These are phyloP conservation scores for Pocillopora damicornis DNA, from an alignment of 64 coral and sea anemone species.

Conservation along the genomic window DNA sequence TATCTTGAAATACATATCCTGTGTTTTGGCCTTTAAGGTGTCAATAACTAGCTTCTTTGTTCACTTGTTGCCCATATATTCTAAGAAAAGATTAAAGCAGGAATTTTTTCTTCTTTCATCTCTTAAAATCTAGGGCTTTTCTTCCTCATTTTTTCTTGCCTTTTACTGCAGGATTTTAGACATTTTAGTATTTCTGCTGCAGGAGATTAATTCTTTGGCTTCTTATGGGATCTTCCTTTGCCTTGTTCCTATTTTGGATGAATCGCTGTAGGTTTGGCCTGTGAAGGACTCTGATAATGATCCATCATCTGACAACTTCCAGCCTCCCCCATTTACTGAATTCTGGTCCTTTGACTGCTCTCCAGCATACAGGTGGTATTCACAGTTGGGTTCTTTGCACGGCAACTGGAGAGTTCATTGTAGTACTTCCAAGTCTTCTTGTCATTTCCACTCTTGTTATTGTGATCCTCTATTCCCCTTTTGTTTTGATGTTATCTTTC, in stretches of 20 bases:
- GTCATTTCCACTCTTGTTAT: constrained; percentile 34
- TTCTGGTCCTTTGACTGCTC: constrained; percentile 7
- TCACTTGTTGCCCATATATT: constrained; percentile 5
- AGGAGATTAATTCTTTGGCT: constrained; percentile 17
- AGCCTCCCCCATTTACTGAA: neutral
- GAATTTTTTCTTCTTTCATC: constrained; percentile 26
- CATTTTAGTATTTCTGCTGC: constrained; percentile 43
- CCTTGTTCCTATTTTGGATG: constrained; percentile 20
- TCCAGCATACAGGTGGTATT: constrained; percentile 12
- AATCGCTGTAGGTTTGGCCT: neutral
- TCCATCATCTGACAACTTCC: neutral
- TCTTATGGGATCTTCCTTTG: constrained; percentile 21
- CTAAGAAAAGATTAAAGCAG: neutral
- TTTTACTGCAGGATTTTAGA: constrained; percentile 1
- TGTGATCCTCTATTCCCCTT: constrained; percentile 37
- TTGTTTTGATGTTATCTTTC: constrained; percentile 8
- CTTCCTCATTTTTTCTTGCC: constrained; percentile 28
- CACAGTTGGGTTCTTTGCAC: constrained; percentile 27
- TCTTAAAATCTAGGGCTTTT: constrained; percentile 25
- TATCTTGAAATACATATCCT: neutral
- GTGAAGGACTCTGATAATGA: constrained; percentile 9
- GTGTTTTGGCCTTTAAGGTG: neutral
- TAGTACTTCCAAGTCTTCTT: constrained; percentile 40
- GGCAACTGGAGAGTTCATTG: constrained; percentile 15
- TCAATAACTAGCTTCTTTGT: neutral